Percentiles rank a stretch among this genome's conserved stretches.
phyloP scores from a whole-genome alignment of 2,113 vertebrate genomes.

The Paramormyrops kingsleyae region DNA sequence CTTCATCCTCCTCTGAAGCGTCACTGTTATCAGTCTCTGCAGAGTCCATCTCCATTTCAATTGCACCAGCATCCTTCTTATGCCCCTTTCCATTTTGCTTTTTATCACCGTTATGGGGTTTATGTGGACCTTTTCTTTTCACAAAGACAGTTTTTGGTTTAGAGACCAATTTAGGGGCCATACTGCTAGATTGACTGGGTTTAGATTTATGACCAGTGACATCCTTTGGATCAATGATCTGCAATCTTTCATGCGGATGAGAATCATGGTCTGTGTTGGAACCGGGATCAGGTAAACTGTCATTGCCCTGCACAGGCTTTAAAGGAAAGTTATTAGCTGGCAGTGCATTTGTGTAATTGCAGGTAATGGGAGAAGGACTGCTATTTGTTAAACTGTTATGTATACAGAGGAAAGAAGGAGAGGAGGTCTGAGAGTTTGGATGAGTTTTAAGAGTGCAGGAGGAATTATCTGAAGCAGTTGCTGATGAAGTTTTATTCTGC shows the following conservation, averaged over 20 bases:
- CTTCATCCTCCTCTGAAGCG: conserved; percentile 35
- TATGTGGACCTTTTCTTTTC: background rate
- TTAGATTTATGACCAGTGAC: background rate
- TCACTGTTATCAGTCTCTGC: conserved; percentile 45
- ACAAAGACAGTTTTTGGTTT: background rate
- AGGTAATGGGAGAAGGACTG: background rate
- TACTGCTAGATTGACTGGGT: background rate
- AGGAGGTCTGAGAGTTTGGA: background rate
- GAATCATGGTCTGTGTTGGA: background rate
- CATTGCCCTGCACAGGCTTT: background rate
- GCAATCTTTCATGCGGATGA: background rate
- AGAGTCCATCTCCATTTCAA: conserved; percentile 28
- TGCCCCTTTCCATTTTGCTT: too few relatives aligned
- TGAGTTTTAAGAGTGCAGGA: background rate
- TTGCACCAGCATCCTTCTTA: background rate
- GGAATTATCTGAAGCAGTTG: conserved; percentile 11
- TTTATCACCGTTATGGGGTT: background rate
- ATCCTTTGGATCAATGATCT: background rate
- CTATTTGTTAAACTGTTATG: background rate
- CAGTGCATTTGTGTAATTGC: background rate
- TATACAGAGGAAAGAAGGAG: background rate
- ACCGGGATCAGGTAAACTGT: background rate
- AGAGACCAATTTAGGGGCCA: background rate
- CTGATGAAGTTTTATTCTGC: conserved; percentile 17
- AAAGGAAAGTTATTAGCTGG: background rate